phyloP scores from a whole-genome alignment of 2,113 vertebrate species.

The Smithornis capensis region DNA sequence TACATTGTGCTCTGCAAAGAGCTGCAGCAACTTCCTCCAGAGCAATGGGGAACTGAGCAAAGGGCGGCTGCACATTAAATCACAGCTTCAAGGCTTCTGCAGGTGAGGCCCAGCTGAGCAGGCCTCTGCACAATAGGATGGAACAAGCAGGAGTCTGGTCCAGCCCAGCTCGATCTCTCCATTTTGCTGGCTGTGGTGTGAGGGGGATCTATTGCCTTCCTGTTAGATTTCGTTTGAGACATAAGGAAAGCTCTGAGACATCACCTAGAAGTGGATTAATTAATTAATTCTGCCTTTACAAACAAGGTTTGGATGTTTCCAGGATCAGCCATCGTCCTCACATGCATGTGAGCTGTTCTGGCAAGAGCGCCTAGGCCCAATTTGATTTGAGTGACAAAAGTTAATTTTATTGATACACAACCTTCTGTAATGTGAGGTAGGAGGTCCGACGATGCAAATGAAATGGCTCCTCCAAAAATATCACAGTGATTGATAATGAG shows the following conservation, averaged over 20 bases:
- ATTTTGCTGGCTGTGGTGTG: background rate
- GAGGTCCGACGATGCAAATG: slow-evolving; percentile 52
- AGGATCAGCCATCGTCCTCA: background rate
- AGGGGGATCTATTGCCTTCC: background rate
- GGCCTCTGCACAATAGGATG: background rate
- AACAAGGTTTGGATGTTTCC: background rate
- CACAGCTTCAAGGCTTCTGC: background rate
- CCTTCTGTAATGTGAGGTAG: slow-evolving; percentile 61
- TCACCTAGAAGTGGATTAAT: background rate
- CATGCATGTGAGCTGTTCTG: background rate
- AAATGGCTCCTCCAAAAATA: slow-evolving; percentile 53
- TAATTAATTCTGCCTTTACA: background rate
- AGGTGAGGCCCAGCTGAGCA: slow-evolving; percentile 33
- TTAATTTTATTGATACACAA: slow-evolving; percentile 54
- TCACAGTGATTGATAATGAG: slow-evolving; percentile 54
- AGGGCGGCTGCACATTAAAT: background rate
- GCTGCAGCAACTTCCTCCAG: slow-evolving; percentile 21
- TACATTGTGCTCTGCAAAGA: background rate
- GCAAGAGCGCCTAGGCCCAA: slow-evolving; percentile 10
- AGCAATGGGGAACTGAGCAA: background rate
- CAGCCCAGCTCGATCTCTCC: background rate
- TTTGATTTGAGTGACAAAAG: slow-evolving; percentile 62
- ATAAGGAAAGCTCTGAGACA: background rate
- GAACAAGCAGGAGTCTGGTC: fast-evolving
- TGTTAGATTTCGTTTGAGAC: background rate